These are phyloP conservation scores for Glaucomys volans DNA, from an alignment of 2,113 vertebrate genomes.

Conservation along the genomic window DNA sequence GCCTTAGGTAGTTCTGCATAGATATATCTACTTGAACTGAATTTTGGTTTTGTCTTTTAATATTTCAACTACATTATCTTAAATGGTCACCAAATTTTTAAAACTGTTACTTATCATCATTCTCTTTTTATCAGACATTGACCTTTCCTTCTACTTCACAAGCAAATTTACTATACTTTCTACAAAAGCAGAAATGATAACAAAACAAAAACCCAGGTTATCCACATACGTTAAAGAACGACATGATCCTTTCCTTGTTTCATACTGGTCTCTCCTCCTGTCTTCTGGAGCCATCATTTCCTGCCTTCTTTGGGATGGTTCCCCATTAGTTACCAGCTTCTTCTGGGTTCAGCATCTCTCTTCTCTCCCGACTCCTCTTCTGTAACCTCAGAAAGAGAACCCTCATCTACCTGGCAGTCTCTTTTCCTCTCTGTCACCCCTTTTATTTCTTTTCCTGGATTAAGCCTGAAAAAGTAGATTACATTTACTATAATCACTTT, in stretches of 20 bases:
- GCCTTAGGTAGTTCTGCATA: background rate
- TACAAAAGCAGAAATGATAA: slow-evolving; percentile 4
- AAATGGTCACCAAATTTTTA: background rate
- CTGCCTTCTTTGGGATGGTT: background rate
- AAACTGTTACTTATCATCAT: background rate
- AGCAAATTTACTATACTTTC: background rate
- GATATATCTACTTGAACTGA: background rate
- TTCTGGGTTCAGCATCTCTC: background rate
- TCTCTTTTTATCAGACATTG: background rate
- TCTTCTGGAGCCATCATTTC: background rate
- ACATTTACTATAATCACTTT: background rate
- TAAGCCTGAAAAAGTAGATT: slow-evolving; percentile 12
- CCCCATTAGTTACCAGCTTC: background rate
- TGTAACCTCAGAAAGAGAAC: background rate
- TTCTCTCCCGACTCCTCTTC: background rate
- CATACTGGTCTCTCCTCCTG: background rate
- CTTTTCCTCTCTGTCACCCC: background rate
- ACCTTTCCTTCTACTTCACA: background rate
- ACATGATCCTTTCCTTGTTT: background rate
- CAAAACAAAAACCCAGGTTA: background rate
- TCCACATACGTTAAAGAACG: background rate
- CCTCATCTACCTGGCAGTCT: background rate
- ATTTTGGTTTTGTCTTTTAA: background rate
- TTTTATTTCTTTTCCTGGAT: background rate
- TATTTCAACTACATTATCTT: background rate